Evolutionary conservation across 2,113 vertebrate genomes (phyloP).

Genomic region (Burhinus oedicnemus): DNA sequence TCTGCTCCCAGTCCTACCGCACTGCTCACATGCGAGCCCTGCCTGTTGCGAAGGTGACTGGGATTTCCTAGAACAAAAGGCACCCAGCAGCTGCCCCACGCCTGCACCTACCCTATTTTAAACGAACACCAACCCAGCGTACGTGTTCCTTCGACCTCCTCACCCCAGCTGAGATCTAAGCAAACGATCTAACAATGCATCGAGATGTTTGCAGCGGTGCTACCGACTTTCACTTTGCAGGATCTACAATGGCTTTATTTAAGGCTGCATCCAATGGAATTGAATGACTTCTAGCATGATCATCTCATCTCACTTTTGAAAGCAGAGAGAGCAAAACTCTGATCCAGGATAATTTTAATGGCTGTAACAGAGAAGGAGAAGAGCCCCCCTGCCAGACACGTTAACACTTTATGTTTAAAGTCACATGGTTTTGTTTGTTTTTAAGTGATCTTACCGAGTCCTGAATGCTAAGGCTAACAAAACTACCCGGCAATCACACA

Average conservation of each 20-base stretch:
- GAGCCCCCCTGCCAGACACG: neutral
- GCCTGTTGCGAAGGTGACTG: rapidly evolving
- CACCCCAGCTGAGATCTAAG: neutral
- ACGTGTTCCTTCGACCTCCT: neutral
- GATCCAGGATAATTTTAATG: neutral
- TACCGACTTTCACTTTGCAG: rapidly evolving
- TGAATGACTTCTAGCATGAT: rapidly evolving
- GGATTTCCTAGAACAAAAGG: neutral
- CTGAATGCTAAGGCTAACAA: neutral
- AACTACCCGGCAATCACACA: rapidly evolving
- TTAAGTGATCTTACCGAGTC: neutral
- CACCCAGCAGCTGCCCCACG: rapidly evolving
- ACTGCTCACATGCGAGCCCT: rapidly evolving
- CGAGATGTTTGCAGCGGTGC: rapidly evolving
- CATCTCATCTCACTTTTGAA: neutral
- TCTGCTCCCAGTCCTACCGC: rapidly evolving
- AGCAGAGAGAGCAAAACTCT: neutral
- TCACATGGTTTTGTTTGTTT: neutral
- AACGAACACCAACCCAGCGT: rapidly evolving
- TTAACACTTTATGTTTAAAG: neutral
- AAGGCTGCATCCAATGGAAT: neutral
- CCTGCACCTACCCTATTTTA: neutral
- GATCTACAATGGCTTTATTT: rapidly evolving
- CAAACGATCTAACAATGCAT: rapidly evolving
- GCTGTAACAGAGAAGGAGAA: neutral